These are phyloP conservation scores for Porites evermanni DNA, from an alignment of 92 coral and sea anemone species.

Conservation along the genomic window DNA sequence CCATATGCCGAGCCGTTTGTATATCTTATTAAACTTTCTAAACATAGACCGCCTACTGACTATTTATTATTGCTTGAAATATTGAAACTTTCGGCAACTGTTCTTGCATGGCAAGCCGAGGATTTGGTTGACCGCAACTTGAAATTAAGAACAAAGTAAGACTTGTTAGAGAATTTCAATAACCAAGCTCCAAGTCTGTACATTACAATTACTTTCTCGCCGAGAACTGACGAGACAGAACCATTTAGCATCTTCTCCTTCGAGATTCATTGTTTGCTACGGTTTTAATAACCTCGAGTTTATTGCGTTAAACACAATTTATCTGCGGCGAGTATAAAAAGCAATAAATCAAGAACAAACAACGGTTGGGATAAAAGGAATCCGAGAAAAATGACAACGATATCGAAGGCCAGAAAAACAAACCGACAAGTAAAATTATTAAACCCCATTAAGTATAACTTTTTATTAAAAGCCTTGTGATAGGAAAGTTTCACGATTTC, in stretches of 20 bases:
- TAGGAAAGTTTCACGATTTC: background rate
- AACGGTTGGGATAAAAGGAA: slow-evolving; percentile 57
- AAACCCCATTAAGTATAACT: background rate
- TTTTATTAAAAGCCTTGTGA: background rate
- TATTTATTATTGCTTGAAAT: slow-evolving; percentile 86
- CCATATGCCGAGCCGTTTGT: slow-evolving; percentile 88
- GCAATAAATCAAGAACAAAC: slow-evolving; percentile 86
- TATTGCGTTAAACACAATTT: slow-evolving; percentile 81
- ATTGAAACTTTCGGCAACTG: slow-evolving; percentile 83
- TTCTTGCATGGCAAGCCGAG: background rate
- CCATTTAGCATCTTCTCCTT: slow-evolving; percentile 46
- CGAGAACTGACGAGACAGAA: slow-evolving; percentile 14
- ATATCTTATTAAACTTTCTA: slow-evolving; percentile 93
- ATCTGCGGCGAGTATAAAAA: slow-evolving; percentile 78
- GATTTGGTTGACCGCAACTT: slow-evolving; percentile 28
- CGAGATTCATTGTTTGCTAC: slow-evolving; percentile 57
- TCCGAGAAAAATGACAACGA: slow-evolving; percentile 31
- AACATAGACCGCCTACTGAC: slow-evolving; percentile 99
- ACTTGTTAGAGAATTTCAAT: background rate
- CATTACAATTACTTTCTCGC: slow-evolving; percentile 4
- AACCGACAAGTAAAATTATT: slow-evolving; percentile 27
- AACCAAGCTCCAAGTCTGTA: background rate
- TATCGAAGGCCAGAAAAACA: slow-evolving; percentile 18
- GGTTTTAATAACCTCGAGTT: slow-evolving; percentile 81
- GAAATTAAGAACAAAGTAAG: background rate